These are phyloP conservation scores for Mus spicilegus DNA, from an alignment of 2,113 vertebrate genomes.

Conservation along the genomic window DNA sequence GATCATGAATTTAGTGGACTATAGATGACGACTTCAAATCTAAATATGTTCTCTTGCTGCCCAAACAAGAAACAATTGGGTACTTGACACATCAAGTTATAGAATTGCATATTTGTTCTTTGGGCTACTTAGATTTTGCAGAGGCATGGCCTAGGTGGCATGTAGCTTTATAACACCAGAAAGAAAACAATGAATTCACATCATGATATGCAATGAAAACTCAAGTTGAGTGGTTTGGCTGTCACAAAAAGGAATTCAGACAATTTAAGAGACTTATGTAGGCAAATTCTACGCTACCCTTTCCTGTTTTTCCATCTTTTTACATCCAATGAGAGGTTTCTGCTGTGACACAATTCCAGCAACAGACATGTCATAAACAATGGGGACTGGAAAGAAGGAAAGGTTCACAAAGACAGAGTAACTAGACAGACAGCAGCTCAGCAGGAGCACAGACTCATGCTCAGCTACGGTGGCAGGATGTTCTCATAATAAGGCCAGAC, in stretches of 20 bases:
- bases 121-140: neutral
- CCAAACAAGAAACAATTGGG: slow-evolving; percentile 76
- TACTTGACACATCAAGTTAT: slow-evolving; percentile 64
- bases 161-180: slow-evolving; percentile 52
- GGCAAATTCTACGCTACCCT: neutral
- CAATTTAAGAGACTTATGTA: slow-evolving; percentile 22
- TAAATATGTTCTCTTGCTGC: slow-evolving; percentile 78
- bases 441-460: slow-evolving; percentile 79
- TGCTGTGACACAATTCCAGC: slow-evolving; percentile 80
- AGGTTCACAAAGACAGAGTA: slow-evolving; percentile 81
- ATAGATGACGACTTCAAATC: slow-evolving; percentile 82
- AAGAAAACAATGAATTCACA: slow-evolving; percentile 41
- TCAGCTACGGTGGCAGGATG: slow-evolving; percentile 49
- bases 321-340: slow-evolving; percentile 76
- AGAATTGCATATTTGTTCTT: slow-evolving; percentile 2
- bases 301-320: slow-evolving; percentile 71
- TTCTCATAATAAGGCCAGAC: slow-evolving; percentile 85
- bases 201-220: slow-evolving; percentile 41
- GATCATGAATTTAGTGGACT: slow-evolving; percentile 80
- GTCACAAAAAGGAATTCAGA: slow-evolving; percentile 32
- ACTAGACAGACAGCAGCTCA: slow-evolving; percentile 84
- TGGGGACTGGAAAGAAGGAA: slow-evolving; percentile 81
- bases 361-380: slow-evolving; percentile 85
- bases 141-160: rapidly evolving
- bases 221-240: slow-evolving; percentile 1